phyloP scores from a whole-genome alignment of 2,113 vertebrate genomes.

The Xiphophorus hellerii region DNA sequence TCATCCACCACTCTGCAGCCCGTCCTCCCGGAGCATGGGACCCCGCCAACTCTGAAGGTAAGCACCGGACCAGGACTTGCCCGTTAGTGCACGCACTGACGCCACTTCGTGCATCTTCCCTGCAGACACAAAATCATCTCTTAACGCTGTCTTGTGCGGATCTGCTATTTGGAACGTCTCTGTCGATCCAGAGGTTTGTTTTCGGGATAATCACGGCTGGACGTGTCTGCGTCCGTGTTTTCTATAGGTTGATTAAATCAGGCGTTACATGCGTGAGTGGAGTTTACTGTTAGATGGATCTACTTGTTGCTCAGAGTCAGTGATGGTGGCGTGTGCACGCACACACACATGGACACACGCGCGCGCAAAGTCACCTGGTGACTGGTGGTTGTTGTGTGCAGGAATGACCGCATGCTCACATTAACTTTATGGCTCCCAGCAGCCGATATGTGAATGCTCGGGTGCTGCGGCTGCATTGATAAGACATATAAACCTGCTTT shows the following conservation, averaged over 20 bases:
- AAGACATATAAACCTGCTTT: not conserved
- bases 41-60: constrained; percentile 69
- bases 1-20: constrained; percentile 18
- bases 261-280: not conserved
- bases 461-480: constrained; percentile 8
- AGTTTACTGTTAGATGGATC: not conserved
- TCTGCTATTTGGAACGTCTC: no score
- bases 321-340: not conserved
- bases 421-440: not conserved
- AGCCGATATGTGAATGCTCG: not conserved
- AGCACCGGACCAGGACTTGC: constrained; percentile 20
- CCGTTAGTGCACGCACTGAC: not conserved
- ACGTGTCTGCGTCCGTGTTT: not conserved
- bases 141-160: no score
- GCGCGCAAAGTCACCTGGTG: not conserved
- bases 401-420: constrained; percentile 9
- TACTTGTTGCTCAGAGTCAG: constrained; percentile 15
- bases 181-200: no score
- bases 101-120: not conserved
- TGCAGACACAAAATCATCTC: not conserved
- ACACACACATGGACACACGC: no score
- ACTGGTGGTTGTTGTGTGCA: not conserved
- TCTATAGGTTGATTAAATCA: not conserved
- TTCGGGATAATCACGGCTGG: not conserved
- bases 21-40: constrained; percentile 51